phyloP scores from a whole-genome alignment of 2,797 vertebrate genomes.

The Brachymystax lenok region DNA sequence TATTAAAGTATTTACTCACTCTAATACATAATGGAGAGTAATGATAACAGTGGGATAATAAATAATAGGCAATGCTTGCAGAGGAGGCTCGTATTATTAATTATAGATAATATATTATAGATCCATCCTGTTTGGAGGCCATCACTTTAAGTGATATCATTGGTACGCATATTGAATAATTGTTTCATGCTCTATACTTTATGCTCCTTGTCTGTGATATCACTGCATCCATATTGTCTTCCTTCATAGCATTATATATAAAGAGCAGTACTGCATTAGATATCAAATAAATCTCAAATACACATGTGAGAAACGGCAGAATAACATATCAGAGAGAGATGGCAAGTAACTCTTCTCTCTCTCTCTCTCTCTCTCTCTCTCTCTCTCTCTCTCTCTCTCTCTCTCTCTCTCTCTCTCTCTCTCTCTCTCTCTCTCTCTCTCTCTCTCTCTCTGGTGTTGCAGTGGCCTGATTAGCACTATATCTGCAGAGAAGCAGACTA shows the following conservation, averaged over 20 bases:
- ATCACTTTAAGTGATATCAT: conserved; percentile 28
- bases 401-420: neutral
- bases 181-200: conserved; percentile 40
- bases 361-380: neutral
- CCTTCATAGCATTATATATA: conserved; percentile 28
- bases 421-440: neutral
- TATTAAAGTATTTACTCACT: conserved; percentile 45
- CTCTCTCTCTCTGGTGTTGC: conserved; percentile 52
- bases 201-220: conserved; percentile 2
- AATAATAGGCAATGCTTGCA: conserved; percentile 18
- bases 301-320: neutral
- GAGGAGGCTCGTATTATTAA: conserved; percentile 4
- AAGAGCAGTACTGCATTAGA: neutral
- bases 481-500: conserved; percentile 67
- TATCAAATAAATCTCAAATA: neutral
- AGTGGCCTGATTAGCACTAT: conserved; percentile 78
- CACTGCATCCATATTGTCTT: conserved; percentile 14
- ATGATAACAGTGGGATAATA: conserved; percentile 18
- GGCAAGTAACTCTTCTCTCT: neutral
- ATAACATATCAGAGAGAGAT: neutral
- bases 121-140: conserved; percentile 11
- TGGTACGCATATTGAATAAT: conserved; percentile 61
- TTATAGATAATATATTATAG: conserved; percentile 16
- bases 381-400: neutral
- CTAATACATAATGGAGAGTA: conserved; percentile 50